phyloP scores from a whole-genome alignment of 2,888 invertebrate species.

The Synergus laeviventris region DNA sequence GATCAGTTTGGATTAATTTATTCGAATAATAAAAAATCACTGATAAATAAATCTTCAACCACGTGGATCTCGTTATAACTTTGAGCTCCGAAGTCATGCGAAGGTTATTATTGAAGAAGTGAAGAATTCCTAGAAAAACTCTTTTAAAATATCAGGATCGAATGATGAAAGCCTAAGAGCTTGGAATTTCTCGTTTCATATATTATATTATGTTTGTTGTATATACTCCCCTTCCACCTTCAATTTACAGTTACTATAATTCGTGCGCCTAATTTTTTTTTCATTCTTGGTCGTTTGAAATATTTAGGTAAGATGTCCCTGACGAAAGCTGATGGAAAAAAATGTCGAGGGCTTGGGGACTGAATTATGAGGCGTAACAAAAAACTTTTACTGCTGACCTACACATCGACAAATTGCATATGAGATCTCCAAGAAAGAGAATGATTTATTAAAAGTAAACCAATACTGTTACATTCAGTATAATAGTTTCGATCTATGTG shows the following conservation, averaged over 20 bases:
- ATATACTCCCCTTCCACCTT: too few species aligned
- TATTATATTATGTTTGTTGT: too few species aligned
- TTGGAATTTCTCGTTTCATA: too few species aligned
- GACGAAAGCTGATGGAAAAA: not conserved
- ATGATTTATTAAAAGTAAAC: not conserved
- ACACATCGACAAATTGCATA: constrained; percentile 10
- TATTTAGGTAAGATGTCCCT: not conserved
- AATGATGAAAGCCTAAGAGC: not conserved
- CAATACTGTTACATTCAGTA: not conserved
- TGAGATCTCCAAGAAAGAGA: constrained; percentile 2
- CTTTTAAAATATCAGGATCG: not conserved
- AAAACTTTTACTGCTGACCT: constrained; percentile 5
- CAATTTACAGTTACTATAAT: too few species aligned
- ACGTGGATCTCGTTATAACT: constrained; percentile 36
- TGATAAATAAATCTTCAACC: constrained; percentile 25
- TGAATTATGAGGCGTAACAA: constrained; percentile 6
- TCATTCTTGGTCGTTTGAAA: not conserved
- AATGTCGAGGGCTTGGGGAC: not conserved
- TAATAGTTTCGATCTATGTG: too few species aligned
- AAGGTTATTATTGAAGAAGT: constrained; percentile 17
- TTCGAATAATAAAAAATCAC: too few species aligned
- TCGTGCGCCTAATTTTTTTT: not conserved
- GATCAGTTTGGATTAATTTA: too few species aligned
- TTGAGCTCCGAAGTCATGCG: not conserved
- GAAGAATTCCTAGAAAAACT: not conserved